Evolutionary conservation across 2,888 invertebrate genomes (phyloP).

Genomic region (Diplolepis rosae): DNA sequence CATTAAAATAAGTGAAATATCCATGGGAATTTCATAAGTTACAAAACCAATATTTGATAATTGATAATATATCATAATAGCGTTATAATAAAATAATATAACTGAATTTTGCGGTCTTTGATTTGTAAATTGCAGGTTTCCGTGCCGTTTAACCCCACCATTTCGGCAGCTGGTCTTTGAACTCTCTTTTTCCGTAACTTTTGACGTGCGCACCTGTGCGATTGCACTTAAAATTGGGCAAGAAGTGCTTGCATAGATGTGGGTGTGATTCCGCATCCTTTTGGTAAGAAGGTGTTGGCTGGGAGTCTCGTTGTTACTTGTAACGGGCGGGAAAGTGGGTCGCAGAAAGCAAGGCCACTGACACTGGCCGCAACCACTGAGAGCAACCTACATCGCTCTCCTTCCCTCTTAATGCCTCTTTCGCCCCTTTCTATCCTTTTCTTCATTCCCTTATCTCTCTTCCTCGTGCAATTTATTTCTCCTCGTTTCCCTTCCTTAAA

Average conservation of each 20-base stretch:
- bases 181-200: neutral
- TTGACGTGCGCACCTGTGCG: conserved; percentile 2
- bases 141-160: neutral
- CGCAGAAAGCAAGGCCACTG: conserved; percentile 74
- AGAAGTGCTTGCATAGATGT: neutral
- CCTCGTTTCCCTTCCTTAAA: conserved; percentile 15
- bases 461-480: neutral
- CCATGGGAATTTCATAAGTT: no score
- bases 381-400: conserved; percentile 48
- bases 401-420: conserved; percentile 34
- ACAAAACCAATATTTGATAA: no score
- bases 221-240: neutral
- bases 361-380: conserved; percentile 62
- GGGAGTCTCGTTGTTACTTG: conserved; percentile 44
- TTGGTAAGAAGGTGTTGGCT: conserved; percentile 42
- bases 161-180: neutral
- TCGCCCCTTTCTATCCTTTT: conserved; percentile 42
- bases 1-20: no score
- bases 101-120: neutral
- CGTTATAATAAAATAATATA: no score
- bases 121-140: neutral
- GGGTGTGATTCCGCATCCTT: conserved; percentile 34
- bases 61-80: no score
- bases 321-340: conserved; percentile 69
- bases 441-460: conserved; percentile 36